These are phyloP conservation scores for Sylvilagus floridanus DNA, from an alignment of 2,797 vertebrate genomes.

Conservation along the genomic window DNA sequence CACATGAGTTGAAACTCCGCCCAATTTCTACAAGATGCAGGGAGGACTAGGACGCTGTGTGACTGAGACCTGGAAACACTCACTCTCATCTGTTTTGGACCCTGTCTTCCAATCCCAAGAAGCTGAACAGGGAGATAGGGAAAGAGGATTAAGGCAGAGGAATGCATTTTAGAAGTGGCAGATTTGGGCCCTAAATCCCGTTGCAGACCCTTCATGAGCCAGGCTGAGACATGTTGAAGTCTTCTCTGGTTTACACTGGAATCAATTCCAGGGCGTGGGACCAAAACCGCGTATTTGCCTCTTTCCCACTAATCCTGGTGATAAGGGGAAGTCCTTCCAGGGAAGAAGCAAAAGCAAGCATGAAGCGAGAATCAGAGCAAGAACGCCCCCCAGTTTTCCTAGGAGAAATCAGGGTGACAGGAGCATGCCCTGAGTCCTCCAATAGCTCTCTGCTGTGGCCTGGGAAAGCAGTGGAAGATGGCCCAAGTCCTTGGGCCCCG, in stretches of 20 bases:
- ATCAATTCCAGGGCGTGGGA: background rate
- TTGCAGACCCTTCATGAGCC: background rate
- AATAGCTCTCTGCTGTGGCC: too few species aligned
- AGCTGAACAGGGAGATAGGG: background rate
- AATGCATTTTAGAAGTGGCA: background rate
- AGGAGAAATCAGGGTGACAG: background rate
- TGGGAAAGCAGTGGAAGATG: too few species aligned
- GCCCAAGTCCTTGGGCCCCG: too few species aligned
- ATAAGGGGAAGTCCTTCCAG: background rate
- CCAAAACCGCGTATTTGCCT: background rate
- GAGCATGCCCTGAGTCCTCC: accelerated
- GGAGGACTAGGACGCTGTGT: background rate
- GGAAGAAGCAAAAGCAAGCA: background rate
- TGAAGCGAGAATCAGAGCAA: constrained; percentile 13
- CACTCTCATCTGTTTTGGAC: background rate
- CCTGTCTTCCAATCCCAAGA: background rate
- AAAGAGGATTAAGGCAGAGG: background rate
- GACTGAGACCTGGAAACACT: background rate
- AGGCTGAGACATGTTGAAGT: background rate
- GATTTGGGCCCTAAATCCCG: background rate
- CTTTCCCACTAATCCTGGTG: background rate
- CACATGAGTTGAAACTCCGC: background rate
- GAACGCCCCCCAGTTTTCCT: background rate
- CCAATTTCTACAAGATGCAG: background rate
- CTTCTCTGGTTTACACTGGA: constrained; percentile 2